Percentiles rank a stretch among this genome's conserved stretches.
These are phyloP conservation scores for Callospermophilus lateralis DNA, from an alignment of 2,113 vertebrate genomes.

Conservation along the genomic window DNA sequence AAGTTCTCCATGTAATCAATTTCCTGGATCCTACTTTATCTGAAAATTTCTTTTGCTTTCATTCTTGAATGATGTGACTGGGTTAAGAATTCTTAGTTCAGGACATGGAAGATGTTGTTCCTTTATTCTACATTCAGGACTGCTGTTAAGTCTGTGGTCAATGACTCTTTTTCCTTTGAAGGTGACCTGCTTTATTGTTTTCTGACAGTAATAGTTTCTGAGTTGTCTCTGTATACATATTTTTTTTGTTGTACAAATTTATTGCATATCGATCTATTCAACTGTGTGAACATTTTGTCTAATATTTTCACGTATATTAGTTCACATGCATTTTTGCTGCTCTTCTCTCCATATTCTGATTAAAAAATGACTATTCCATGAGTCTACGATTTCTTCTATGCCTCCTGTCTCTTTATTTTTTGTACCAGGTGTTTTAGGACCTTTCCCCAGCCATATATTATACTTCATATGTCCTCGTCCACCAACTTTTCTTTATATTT, in stretches of 20 bases:
- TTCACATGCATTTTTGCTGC: background rate
- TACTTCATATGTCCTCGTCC: background rate
- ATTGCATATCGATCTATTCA: background rate
- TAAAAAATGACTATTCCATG: background rate
- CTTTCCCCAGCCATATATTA: background rate
- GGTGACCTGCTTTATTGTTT: slow-evolving; percentile 11
- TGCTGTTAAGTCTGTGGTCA: background rate
- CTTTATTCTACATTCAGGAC: background rate
- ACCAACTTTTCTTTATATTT: background rate
- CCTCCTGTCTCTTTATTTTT: background rate
- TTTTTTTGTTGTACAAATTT: slow-evolving; percentile 6
- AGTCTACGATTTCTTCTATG: background rate
- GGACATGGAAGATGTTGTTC: background rate
- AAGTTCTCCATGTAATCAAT: background rate
- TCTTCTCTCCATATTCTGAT: background rate
- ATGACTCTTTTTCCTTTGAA: background rate
- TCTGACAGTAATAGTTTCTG: background rate
- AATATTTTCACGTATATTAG: background rate
- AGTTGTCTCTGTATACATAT: background rate
- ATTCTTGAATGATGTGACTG: background rate
- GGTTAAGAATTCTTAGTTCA: slow-evolving; percentile 15
- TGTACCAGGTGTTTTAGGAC: background rate
- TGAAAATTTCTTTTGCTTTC: background rate
- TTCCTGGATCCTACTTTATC: background rate
- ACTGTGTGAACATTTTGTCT: background rate